Conservation (phyloP, 2,888 invertebrate species). For the Chymomyza amoena region DNA sequence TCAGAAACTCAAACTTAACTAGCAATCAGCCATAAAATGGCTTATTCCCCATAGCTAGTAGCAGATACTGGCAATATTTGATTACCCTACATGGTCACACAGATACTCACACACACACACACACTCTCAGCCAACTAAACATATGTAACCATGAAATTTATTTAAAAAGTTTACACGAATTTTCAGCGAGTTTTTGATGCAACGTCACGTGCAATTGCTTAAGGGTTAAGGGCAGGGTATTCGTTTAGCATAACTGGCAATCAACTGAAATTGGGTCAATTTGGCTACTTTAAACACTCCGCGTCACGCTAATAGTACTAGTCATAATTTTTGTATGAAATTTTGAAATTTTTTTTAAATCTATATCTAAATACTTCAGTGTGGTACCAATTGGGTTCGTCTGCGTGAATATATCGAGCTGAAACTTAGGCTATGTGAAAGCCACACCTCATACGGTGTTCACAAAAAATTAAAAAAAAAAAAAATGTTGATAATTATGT, state of each 20-base stretch:
- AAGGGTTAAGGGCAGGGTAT: neutral
- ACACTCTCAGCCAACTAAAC: neutral
- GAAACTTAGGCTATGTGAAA: too few species aligned
- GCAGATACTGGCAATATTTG: neutral
- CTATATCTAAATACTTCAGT: too few species aligned
- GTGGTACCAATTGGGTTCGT: too few species aligned
- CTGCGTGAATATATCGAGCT: too few species aligned
- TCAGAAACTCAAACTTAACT: neutral
- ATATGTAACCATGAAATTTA: neutral
- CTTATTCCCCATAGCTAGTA: neutral
- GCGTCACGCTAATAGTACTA: too few species aligned
- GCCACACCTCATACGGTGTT: too few species aligned
- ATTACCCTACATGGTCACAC: neutral
- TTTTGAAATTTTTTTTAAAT: too few species aligned
- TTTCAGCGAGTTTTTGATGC: neutral
- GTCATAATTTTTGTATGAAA: too few species aligned
- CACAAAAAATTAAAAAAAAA: too few species aligned
- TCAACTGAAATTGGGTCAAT: neutral
- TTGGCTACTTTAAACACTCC: neutral
- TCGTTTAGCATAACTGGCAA: neutral
- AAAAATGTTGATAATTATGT: too few species aligned
- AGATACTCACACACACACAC: neutral
- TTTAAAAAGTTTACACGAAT: neutral
- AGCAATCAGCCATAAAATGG: neutral
- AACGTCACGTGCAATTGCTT: neutral